A percentile compares a stretch with the other conserved stretches of the same genome.
Evolutionary conservation across 1,140 invertebrate species (phyloP).

Genomic region (Bactericera cockerelli): DNA sequence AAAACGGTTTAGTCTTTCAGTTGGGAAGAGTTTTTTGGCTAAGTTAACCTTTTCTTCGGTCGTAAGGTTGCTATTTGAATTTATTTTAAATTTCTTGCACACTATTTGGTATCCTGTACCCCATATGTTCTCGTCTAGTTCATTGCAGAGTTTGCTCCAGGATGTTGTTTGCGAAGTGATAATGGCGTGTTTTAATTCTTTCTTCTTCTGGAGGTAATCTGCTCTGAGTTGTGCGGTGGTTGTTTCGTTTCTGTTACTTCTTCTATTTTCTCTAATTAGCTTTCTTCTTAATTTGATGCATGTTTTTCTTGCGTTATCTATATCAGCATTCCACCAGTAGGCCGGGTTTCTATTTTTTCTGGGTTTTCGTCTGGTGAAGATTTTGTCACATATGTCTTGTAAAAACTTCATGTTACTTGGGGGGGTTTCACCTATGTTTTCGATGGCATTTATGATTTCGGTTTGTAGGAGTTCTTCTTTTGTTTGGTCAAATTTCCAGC

Average conservation of each 20-base stretch:
- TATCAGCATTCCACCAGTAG: slow-evolving; percentile 26
- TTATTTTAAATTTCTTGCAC: slow-evolving; percentile 7
- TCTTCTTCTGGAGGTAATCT: background rate
- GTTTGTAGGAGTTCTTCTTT: background rate
- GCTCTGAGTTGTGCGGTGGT: background rate
- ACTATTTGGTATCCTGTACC: background rate
- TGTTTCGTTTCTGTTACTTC: background rate
- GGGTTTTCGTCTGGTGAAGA: background rate
- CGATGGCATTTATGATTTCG: background rate
- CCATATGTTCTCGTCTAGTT: background rate
- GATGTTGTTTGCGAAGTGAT: background rate
- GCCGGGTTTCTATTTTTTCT: slow-evolving; percentile 2
- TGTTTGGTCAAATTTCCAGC: background rate
- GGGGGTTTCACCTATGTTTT: background rate
- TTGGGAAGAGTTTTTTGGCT: slow-evolving; percentile 5
- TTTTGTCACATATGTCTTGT: background rate
- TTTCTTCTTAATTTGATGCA: slow-evolving; percentile 18
- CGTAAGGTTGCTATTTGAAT: background rate
- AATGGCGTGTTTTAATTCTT: background rate
- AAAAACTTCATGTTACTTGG: background rate
- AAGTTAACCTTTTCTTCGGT: background rate
- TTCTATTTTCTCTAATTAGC: background rate
- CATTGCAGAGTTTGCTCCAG: slow-evolving; percentile 1
- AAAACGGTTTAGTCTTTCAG: background rate
- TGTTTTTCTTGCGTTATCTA: slow-evolving; percentile 19